Evolutionary conservation across 2,888 invertebrate genomes (phyloP).

Genomic region (Ochlodes sylvanus): DNA sequence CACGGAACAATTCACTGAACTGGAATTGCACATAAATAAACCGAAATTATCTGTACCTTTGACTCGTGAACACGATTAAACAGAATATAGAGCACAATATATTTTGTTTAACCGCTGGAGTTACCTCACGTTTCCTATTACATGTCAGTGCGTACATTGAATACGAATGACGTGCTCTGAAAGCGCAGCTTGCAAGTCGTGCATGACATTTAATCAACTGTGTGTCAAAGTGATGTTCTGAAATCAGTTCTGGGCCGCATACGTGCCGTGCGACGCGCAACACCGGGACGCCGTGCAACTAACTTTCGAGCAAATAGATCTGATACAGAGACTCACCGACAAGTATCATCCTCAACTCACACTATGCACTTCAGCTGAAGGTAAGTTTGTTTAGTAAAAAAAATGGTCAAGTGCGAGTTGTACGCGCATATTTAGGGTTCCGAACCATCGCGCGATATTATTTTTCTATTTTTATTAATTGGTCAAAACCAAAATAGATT

Average conservation of each 20-base stretch:
- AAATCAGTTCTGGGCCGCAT: slow-evolving; percentile 93
- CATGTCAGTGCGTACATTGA: slow-evolving; percentile 55
- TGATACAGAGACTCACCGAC: slow-evolving; percentile 92
- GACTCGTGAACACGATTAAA: slow-evolving; percentile 22
- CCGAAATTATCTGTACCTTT: slow-evolving; percentile 11
- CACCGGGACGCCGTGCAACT: slow-evolving; percentile 93
- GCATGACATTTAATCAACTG: slow-evolving; percentile 66
- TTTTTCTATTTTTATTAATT: too few relatives aligned
- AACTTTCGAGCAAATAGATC: slow-evolving; percentile 94
- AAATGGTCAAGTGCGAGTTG: too few relatives aligned
- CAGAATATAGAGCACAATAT: slow-evolving; percentile 20
- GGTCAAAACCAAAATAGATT: too few relatives aligned
- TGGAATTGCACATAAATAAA: slow-evolving; percentile 32
- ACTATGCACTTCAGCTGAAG: slow-evolving; percentile 91
- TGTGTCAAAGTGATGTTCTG: slow-evolving; percentile 52
- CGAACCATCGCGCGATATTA: too few relatives aligned
- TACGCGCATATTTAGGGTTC: too few relatives aligned
- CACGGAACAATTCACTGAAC: slow-evolving; percentile 24
- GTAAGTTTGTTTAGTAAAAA: slow-evolving; percentile 68
- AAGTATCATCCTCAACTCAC: slow-evolving; percentile 92
- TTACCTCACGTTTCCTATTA: slow-evolving; percentile 53
- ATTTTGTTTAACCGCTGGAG: slow-evolving; percentile 40
- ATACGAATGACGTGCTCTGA: slow-evolving; percentile 47
- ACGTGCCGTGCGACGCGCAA: slow-evolving; percentile 92
- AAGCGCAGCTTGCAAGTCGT: slow-evolving; percentile 53